Percentiles rank a stretch among this genome's conserved stretches.
phyloP scores from a whole-genome alignment of 2,797 vertebrate genomes.

The Halcyon smyrnensis region DNA sequence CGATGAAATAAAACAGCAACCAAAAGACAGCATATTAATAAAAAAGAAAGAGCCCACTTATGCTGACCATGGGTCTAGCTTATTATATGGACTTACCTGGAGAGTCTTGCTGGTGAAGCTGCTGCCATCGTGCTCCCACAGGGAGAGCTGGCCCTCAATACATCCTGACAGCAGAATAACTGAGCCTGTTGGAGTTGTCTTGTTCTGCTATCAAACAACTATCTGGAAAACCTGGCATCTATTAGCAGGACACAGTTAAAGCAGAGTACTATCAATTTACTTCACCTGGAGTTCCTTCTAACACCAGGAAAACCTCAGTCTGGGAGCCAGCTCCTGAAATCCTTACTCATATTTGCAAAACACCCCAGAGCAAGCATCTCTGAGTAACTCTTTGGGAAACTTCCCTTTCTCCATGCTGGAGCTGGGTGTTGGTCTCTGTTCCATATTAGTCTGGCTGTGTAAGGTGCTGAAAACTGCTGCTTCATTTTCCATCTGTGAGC shows the following conservation, averaged over 20 bases:
- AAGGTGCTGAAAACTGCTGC: neutral
- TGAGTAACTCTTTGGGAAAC: neutral
- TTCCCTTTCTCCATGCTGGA: neutral
- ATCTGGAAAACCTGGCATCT: neutral
- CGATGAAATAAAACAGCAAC: neutral
- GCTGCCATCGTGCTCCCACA: accelerated
- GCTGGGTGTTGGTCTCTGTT: neutral
- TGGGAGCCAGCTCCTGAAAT: neutral
- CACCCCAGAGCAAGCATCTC: neutral
- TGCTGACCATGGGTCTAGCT: neutral
- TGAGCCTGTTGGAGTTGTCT: neutral
- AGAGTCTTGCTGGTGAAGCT: neutral
- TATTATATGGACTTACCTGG: accelerated
- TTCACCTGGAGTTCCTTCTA: neutral
- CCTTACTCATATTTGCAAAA: neutral
- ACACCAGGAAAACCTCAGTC: neutral
- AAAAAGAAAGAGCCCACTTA: neutral
- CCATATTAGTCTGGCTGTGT: neutral
- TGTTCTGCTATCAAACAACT: neutral
- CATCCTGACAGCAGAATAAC: neutral
- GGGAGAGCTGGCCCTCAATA: neutral
- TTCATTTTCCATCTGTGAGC: accelerated
- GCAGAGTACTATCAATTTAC: neutral
- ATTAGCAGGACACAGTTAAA: neutral
- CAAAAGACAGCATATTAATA: too few relatives aligned